These are phyloP conservation scores for Agapornis roseicollis DNA, from an alignment of 2,113 vertebrate species.

Conservation along the genomic window DNA sequence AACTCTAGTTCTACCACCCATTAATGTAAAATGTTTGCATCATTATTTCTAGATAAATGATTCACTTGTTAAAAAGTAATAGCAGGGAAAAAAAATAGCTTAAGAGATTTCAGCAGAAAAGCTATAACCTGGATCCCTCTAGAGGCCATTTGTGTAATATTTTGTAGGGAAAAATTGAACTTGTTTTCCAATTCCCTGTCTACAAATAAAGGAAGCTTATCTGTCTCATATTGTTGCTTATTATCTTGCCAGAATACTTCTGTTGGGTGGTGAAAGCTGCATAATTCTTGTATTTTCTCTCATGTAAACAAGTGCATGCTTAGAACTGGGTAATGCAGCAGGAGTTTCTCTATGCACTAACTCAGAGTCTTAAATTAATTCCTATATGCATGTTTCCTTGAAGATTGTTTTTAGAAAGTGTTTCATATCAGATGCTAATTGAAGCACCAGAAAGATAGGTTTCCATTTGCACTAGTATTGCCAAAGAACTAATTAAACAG, in stretches of 20 bases:
- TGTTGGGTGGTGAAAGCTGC: not conserved
- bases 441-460: not conserved
- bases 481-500: not conserved
- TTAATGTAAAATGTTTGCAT: not conserved
- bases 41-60: not conserved
- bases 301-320: not conserved
- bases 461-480: not conserved
- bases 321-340: not conserved
- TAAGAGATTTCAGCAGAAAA: conserved; percentile 38
- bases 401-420: not conserved
- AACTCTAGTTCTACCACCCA: not conserved
- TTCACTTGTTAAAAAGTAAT: not conserved
- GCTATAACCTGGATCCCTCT: conserved; percentile 77
- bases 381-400: not conserved
- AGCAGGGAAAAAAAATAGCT: not conserved
- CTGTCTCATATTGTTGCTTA: not conserved
- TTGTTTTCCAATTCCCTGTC: not conserved
- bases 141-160: conserved; percentile 70
- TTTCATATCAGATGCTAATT: not conserved
- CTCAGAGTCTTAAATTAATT: not conserved
- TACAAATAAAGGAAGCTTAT: not conserved
- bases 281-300: not conserved
- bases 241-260: not conserved
- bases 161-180: not conserved
- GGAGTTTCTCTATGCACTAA: not conserved